These are phyloP conservation scores for Apis cerana DNA, from an alignment of 1,140 invertebrate species.

Conservation along the genomic window DNA sequence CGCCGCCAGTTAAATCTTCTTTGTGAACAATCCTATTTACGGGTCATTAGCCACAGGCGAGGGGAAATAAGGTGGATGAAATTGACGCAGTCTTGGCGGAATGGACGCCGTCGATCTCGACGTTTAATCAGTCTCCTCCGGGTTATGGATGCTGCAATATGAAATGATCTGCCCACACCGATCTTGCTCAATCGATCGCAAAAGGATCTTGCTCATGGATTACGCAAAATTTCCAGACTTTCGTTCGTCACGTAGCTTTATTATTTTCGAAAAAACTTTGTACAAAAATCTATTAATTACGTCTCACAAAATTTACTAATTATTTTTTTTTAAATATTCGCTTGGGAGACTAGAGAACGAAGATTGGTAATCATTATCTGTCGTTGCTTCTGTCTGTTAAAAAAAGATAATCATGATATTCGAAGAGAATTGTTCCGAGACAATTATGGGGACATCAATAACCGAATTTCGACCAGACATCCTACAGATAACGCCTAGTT, in stretches of 20 bases:
- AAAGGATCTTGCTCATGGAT: not conserved
- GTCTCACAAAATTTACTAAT: no score
- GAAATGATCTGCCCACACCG: not conserved
- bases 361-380: no score
- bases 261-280: not conserved
- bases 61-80: constrained; percentile 40
- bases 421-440: no score
- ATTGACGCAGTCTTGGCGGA: constrained; percentile 32
- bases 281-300: no score
- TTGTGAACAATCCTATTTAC: constrained; percentile 20
- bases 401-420: not conserved
- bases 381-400: no score
- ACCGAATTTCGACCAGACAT: not conserved
- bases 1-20: not conserved
- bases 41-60: constrained; percentile 23
- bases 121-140: constrained; percentile 48
- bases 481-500: constrained; percentile 21
- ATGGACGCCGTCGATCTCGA: constrained; percentile 26
- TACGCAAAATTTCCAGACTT: not conserved
- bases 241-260: not conserved
- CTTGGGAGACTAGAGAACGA: not conserved
- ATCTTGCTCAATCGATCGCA: not conserved
- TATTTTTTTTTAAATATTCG: not conserved
- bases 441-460: not conserved
- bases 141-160: constrained; percentile 47